These are phyloP conservation scores for Eremobia ochroleuca DNA, from an alignment of 2,888 invertebrate genomes.

Conservation along the genomic window DNA sequence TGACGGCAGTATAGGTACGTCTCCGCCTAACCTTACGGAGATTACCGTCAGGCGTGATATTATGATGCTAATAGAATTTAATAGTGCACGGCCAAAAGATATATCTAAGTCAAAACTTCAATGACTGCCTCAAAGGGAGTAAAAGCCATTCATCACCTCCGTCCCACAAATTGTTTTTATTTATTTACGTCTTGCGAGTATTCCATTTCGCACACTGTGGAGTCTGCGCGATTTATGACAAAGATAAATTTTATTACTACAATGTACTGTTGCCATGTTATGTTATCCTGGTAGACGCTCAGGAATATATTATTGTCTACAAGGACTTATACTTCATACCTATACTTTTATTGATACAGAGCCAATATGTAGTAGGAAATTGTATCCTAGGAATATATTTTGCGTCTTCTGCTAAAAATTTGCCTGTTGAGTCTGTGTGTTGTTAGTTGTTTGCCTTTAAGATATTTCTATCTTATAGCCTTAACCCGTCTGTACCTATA, in stretches of 20 bases:
- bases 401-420: background rate
- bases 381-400: background rate
- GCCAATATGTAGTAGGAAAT: background rate
- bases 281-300: conserved; percentile 45
- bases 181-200: conserved; percentile 42
- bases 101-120: conserved; percentile 23
- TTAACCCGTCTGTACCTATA: no score
- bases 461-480: background rate
- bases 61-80: background rate
- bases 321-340: no score
- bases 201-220: conserved; percentile 36
- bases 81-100: background rate
- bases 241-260: conserved; percentile 65
- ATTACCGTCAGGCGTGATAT: background rate
- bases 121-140: conserved; percentile 38
- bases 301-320: conserved; percentile 27
- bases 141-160: conserved; percentile 34
- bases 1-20: no score
- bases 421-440: background rate
- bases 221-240: conserved; percentile 61
- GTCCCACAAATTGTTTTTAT: conserved; percentile 49
- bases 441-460: no score
- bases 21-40: background rate
- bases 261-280: conserved; percentile 50
- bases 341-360: conserved; percentile 44